Percentiles rank a stretch among this genome's conserved stretches.
Conservation (phyloP, 2,113 vertebrate genomes). For the Pterophyllum scalare region DNA sequence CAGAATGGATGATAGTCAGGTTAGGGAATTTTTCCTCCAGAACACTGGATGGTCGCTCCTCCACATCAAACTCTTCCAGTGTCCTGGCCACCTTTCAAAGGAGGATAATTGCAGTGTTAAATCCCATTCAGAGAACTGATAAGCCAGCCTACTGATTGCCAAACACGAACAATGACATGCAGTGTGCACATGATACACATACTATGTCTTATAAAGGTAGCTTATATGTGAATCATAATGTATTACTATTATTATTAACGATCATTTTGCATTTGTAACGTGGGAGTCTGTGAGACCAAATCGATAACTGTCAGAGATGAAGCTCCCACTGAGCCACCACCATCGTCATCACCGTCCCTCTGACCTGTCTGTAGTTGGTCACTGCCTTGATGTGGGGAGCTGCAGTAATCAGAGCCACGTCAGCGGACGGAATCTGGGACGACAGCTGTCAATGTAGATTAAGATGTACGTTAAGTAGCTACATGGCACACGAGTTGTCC, state of each 20-base stretch:
- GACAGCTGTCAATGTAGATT: constrained; percentile 82
- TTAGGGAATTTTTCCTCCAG: constrained; percentile 88
- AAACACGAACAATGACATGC: neutral
- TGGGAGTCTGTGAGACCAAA: neutral
- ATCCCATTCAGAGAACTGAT: neutral
- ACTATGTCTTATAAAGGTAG: neutral
- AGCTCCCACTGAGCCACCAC: neutral
- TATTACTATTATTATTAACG: neutral
- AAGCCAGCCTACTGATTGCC: neutral
- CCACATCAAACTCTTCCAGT: constrained; percentile 93
- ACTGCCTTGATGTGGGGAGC: constrained; percentile 90
- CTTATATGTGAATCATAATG: neutral
- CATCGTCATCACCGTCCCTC: neutral
- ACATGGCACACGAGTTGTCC: neutral
- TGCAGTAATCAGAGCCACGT: constrained; percentile 88
- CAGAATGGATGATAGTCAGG: constrained; percentile 89
- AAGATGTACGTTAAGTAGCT: neutral
- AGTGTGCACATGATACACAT: too few relatives aligned
- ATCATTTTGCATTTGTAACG: neutral
- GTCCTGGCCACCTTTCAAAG: constrained; percentile 86
- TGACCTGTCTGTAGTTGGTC: constrained; percentile 93
- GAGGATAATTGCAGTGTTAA: neutral
- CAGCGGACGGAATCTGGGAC: constrained; percentile 84
- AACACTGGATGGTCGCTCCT: constrained; percentile 85
- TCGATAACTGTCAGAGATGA: neutral